Base-by-base conservation (phyloP, 2,113 vertebrate genomes). In the Spea bombifrons region DNA sequence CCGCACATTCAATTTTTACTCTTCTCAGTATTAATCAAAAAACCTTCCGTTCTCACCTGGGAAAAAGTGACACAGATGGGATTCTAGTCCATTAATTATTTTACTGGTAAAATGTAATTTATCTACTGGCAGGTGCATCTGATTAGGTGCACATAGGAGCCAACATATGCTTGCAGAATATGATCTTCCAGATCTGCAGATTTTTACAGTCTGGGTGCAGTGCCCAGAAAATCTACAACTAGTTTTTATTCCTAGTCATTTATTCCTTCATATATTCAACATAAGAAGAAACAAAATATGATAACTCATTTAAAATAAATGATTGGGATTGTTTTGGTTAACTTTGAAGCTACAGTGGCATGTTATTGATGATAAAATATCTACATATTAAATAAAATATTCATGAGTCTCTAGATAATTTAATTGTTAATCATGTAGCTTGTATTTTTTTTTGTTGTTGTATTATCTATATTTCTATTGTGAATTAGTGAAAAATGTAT, bases 41-140 rank as follows among this genome's bases (percentile, higher is more conserved):
- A 50, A 50, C n/a, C 45, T 73, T 52, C 30, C 30, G 61, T 8
- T 75, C 9, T 49, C 50, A 43, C 17, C 68, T 53, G 63, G 63
- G 57, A 65, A 59, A 81, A 78, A 61, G 59, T 43, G 55, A 65
- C 71, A 71, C 0, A 4, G n/a, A 8, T 68, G 59, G 45, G 47
- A 5, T 50, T 8, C 43, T 73, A 68, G 69, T 15, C 7, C 0
- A 46, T 72, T 78, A 71, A 78, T 78, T 71, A 78, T 78, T 78
- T 63, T 71, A 47, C 75, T 17, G 48, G 75, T 57, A 71, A 78
- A 9, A 71, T 71, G 57, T 71, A 71, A 78, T 71, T 71, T 71
- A 61, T 65, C 49, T 71, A 49, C 13, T 78, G 76, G 67, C 76
- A 71, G 76, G 17, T 78, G 76, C 48, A 64, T 66, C 13, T 65